A percentile compares a stretch with the other conserved stretches of the same genome.
These are phyloP conservation scores for Numenius phaeopus DNA, from an alignment of 2,797 vertebrate species.

Conservation along the genomic window DNA sequence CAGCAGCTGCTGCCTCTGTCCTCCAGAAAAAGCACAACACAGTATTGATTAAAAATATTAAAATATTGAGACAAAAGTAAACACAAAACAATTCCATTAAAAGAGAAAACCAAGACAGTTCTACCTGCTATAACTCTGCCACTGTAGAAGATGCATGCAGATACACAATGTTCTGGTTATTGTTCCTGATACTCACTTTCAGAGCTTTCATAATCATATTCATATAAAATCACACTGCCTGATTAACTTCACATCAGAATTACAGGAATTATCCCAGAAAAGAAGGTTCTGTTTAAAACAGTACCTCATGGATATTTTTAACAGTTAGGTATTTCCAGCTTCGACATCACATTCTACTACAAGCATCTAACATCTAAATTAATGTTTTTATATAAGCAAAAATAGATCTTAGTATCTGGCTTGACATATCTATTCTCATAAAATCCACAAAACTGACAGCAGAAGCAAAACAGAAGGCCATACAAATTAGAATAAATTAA, in stretches of 20 bases:
- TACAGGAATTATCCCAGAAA: conserved; percentile 1
- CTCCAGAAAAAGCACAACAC: background rate
- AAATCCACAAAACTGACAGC: conserved; percentile 43
- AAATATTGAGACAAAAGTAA: background rate
- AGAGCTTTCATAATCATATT: background rate
- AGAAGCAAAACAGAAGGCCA: conserved; percentile 44
- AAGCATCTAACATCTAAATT: conserved; percentile 5
- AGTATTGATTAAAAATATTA: background rate
- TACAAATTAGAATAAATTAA: conserved; percentile 20
- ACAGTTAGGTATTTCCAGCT: background rate
- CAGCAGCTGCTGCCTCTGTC: background rate
- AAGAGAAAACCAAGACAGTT: background rate
- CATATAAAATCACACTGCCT: background rate
- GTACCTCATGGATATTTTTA: background rate
- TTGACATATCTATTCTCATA: conserved; percentile 25
- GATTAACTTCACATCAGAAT: background rate
- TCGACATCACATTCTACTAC: background rate
- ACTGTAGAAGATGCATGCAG: background rate
- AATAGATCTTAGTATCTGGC: conserved; percentile 1
- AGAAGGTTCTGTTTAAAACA: conserved; percentile 8
- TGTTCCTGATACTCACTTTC: background rate
- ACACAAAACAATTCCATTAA: background rate
- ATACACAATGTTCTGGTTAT: background rate
- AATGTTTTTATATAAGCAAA: conserved; percentile 36
- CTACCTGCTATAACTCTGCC: background rate